phyloP scores from a whole-genome alignment of 1,140 invertebrate genomes.

The Lasioglossum baleicum region DNA sequence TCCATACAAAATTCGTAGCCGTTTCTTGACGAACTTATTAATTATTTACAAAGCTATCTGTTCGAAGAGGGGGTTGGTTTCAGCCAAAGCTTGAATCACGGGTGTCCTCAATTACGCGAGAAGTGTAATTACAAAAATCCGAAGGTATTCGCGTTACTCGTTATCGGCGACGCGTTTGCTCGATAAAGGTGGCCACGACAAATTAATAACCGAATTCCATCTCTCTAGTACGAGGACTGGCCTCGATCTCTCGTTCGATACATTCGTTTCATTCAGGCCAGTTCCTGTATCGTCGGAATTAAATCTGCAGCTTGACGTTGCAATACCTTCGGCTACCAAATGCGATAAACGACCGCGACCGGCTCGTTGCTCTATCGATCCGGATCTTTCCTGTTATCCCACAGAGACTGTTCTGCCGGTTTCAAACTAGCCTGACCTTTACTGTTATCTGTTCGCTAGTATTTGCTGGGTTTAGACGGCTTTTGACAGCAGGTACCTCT shows the following conservation, averaged over 20 bases:
- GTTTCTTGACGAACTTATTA: no score
- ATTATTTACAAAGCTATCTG: no score
- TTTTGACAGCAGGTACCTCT: no score
- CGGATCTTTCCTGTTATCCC: no score
- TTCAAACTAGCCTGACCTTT: no score
- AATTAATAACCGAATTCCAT: neutral
- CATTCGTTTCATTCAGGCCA: no score
- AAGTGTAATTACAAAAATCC: slow-evolving; percentile 3
- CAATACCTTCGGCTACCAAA: neutral
- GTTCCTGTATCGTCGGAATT: neutral
- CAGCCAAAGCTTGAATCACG: slow-evolving; percentile 20
- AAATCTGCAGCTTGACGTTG: neutral
- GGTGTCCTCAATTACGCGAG: neutral
- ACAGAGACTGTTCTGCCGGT: no score
- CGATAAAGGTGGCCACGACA: neutral
- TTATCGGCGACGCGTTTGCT: neutral
- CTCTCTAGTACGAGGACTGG: neutral
- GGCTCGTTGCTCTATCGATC: no score
- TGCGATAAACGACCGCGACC: neutral
- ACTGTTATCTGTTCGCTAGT: no score
- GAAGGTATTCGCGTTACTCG: neutral
- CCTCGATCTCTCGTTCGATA: neutral
- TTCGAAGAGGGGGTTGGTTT: slow-evolving; percentile 38
- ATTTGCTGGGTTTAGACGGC: no score
- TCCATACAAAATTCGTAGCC: no score